Evolutionary conservation across 2,888 invertebrate genomes (phyloP), one percentile per base, ranked within the genome.

Genomic region (Rotaria magnacalcarata): DNA sequence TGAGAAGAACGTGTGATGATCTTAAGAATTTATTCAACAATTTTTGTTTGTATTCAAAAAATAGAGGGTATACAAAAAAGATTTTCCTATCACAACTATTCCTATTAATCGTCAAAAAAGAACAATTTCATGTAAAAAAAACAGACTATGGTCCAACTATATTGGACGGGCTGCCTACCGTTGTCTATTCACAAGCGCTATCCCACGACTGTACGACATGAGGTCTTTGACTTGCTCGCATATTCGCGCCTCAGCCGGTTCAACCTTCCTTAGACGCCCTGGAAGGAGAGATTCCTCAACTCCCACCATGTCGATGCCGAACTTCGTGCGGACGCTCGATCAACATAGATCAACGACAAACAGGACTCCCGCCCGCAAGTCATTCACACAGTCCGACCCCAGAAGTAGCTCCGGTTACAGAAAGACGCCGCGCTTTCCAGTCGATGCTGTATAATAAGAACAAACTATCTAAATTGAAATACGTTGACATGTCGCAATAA

Each of bases 171-270:
- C 96, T 96, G 94, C 92, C 89, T 89, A 89, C 89, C 90, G 89
- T 93, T 93, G 93, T 93, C 93, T 94, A 95, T 95, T 96, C 96
- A 95, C 95, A 94, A 95, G 94, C 95, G 96, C 96, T 94, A 95
- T 95, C 96, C 96, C 95, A 95, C 95, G 96, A 96, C 96, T 96
- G 96, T 95, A 93, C 94, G 93, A 95, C 96, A 95, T 95, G 96
- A 95, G 94, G 95, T 95, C 95, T 96, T 96, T 96, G 96, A 96
- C 95, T 96, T 96, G 96, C 96, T 96, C 95, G 94, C 95, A 52
- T 96, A 34, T 95, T 94, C 96, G 95, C 95, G 95, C 94, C 96
- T 96, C 95, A 95, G 96, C 96, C 96, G 95, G 93, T 96, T 93
- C 96, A 94, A 95, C 95, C 94, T 95, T 96, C 96, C 94, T 96